Evolutionary conservation across 2,113 vertebrate genomes (phyloP).

Genomic region (Vimba vimba): DNA sequence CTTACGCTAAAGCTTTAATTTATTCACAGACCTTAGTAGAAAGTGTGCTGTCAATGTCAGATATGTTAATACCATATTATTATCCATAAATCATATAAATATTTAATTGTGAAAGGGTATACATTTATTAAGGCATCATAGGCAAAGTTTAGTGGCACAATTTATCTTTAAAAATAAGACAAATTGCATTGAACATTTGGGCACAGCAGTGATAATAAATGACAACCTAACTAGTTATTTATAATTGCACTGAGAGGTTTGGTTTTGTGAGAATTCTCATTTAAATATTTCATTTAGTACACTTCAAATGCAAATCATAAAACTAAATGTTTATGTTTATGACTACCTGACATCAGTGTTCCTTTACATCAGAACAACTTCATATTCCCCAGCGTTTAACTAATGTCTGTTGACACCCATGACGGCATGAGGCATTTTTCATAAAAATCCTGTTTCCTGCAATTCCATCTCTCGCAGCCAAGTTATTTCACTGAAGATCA

Average conservation of each 20-base stretch:
- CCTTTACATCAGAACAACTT: background rate
- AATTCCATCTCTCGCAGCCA: conserved; percentile 2
- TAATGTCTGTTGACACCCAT: conserved; percentile 15
- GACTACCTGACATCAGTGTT: background rate
- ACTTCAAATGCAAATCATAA: background rate
- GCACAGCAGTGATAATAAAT: background rate
- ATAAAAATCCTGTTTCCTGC: conserved; percentile 26
- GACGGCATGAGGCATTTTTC: conserved; percentile 14
- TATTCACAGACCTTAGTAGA: no score
- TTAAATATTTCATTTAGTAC: background rate
- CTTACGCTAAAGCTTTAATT: no score
- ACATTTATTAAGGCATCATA: background rate
- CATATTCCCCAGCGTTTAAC: background rate
- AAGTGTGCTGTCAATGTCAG: background rate
- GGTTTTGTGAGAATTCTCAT: background rate
- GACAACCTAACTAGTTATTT: background rate
- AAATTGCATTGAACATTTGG: background rate
- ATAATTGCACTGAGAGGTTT: background rate
- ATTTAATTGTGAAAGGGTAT: background rate
- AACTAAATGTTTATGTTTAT: background rate
- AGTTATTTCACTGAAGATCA: conserved; percentile 20
- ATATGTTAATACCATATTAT: background rate
- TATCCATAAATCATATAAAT: background rate
- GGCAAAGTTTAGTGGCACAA: background rate
- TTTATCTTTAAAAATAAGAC: conserved; percentile 10